Evolutionary conservation across 2,113 vertebrate genomes (phyloP), one percentile per base, ranked within the genome.

Genomic region (Corvus moneduloides): DNA sequence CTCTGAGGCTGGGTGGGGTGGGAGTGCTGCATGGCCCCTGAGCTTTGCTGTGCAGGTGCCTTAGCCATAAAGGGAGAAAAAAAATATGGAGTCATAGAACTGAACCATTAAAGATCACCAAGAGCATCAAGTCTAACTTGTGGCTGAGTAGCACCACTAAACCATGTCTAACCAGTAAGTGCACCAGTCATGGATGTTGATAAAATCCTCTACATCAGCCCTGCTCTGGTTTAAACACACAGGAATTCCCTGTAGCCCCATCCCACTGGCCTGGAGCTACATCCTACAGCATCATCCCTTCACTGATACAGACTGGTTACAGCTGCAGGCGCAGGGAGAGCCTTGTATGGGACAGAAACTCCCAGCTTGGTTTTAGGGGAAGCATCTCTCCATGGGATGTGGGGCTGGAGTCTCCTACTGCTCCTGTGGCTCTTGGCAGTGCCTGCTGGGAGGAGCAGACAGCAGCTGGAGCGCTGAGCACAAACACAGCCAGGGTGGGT

Each of bases 291-390:
- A 37, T 4, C 56, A 54, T 7, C 78, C 26, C 61, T 37, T 27
- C 15, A 26, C 61, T 24, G 69, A 5, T 0, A 6, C 15, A 27
- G 33, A 2, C 9, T 32, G 51, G 21, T 15, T 4, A 8, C 32
- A 23, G 19, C 55, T 13, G 17, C 0, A 23, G 55, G 44, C 71
- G 63, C 37, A 17, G 2, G 2, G 32, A 21, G 21, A 54, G 6
- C 28, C 22, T 13, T 1, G 18, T 0, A 0, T 0, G 16, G 67
- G 39, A 21, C 80, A 68, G 44, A 17, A 79, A 6, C 24, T 6
- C 16, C 7, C 48, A 24, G 33, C 24, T 17, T 1, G 4, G 3
- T 21, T 54, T 64, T 46, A 1, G 4, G 27, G 35, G 43, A 10
- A 41, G 3, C 9, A 67, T 41, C 39, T 33, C n/a, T n/a, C 28